A percentile compares a stretch with the other conserved stretches of the same genome.
These are phyloP conservation scores for Capra hircus DNA, from an alignment of 2,113 vertebrate genomes.

Conservation along the genomic window DNA sequence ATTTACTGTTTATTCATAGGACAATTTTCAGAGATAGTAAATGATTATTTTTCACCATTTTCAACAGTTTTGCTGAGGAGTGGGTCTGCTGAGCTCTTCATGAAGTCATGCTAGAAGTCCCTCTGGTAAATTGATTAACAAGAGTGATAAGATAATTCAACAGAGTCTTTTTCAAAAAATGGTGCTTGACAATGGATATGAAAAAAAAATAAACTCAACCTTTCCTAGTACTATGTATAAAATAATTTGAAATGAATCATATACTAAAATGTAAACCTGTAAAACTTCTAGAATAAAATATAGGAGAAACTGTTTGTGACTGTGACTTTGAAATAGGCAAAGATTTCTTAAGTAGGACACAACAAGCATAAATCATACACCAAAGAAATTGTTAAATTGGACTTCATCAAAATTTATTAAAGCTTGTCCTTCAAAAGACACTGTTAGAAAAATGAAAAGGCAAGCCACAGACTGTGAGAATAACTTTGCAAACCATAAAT, in stretches of 20 bases:
- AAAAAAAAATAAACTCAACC: not conserved
- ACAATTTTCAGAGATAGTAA: not conserved
- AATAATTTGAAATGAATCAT: not conserved
- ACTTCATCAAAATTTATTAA: conserved; percentile 24
- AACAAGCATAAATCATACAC: conserved; percentile 18
- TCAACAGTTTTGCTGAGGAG: not conserved
- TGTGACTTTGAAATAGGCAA: conserved; percentile 12
- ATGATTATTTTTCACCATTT: not conserved
- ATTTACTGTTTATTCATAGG: not conserved
- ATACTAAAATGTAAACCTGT: not conserved
- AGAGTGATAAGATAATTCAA: not conserved
- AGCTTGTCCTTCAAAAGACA: conserved; percentile 25
- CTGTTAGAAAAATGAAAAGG: conserved; percentile 10
- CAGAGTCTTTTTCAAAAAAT: not conserved
- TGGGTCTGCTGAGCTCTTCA: not conserved
- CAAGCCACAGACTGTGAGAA: not conserved
- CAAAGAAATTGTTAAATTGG: not conserved
- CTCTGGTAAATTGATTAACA: not conserved
- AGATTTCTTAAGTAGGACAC: not conserved
- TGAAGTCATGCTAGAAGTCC: not conserved
- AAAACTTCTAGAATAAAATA: conserved; percentile 30
- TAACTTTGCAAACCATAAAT: conserved; percentile 5
- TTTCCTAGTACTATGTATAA: not conserved
- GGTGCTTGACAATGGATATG: not conserved
- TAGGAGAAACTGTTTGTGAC: not conserved